These are phyloP conservation scores for Lacanobia wlatinum DNA, from an alignment of 2,888 invertebrate species.

Conservation along the genomic window DNA sequence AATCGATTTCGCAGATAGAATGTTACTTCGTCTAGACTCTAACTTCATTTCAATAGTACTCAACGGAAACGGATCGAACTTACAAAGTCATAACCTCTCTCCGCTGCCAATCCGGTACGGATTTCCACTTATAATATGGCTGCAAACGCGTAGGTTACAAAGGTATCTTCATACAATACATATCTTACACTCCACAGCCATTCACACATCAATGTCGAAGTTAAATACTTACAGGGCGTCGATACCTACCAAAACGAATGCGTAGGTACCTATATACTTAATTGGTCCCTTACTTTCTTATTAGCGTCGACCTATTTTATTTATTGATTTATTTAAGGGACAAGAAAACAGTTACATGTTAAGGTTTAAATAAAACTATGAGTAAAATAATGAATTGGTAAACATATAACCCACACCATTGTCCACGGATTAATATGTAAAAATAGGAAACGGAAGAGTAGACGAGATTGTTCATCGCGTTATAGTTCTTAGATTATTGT, in stretches of 20 bases:
- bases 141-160: neutral
- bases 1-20: neutral
- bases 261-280: slow-evolving; percentile 20
- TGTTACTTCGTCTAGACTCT: neutral
- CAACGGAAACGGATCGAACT: neutral
- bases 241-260: slow-evolving; percentile 4
- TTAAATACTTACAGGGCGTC: slow-evolving; percentile 9
- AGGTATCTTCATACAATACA: slow-evolving; percentile 23
- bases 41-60: neutral
- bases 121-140: neutral
- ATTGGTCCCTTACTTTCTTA: slow-evolving; percentile 38
- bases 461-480: too few relatives aligned
- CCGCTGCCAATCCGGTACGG: neutral
- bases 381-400: too few relatives aligned
- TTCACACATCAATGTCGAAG: slow-evolving; percentile 20
- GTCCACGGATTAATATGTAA: too few relatives aligned
- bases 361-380: too few relatives aligned
- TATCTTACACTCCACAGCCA: slow-evolving; percentile 27
- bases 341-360: too few relatives aligned
- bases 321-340: too few relatives aligned
- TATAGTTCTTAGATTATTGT: too few relatives aligned
- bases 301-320: slow-evolving; percentile 5
- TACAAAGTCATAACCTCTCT: neutral
- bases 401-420: too few relatives aligned
- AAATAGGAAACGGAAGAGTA: too few relatives aligned